These are phyloP conservation scores for Daubentonia madagascariensis DNA, from an alignment of 2,113 vertebrate genomes.

Conservation along the genomic window DNA sequence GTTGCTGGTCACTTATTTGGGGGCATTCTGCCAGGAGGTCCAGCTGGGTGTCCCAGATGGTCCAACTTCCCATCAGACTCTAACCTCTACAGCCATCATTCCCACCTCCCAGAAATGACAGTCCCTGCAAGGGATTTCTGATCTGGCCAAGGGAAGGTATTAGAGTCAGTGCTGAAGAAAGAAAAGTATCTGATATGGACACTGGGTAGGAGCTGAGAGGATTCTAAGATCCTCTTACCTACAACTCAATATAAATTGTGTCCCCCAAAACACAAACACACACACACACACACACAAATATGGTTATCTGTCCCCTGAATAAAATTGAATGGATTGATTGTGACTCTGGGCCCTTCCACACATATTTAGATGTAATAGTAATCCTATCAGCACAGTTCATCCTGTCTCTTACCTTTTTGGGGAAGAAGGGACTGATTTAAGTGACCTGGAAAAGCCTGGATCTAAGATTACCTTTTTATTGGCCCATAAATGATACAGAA, in stretches of 20 bases:
- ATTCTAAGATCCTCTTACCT: background rate
- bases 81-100: background rate
- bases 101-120: background rate
- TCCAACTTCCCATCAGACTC: background rate
- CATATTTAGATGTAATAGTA: background rate
- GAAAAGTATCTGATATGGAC: background rate
- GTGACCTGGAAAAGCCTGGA: background rate
- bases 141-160: background rate
- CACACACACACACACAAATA: background rate
- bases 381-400: background rate
- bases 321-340: background rate
- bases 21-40: background rate
- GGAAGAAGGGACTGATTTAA: background rate
- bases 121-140: background rate
- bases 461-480: conserved; percentile 17
- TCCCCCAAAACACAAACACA: background rate
- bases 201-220: background rate
- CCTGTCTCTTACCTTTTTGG: background rate
- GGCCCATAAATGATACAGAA: background rate
- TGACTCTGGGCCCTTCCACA: background rate
- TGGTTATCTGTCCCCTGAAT: background rate
- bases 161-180: background rate
- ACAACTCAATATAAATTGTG: background rate
- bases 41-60: background rate
- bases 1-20: conserved; percentile 26